Percentiles rank a stretch among this genome's conserved stretches.
Conservation (phyloP, 2,888 invertebrate species). For the Diarsia brunnea region DNA sequence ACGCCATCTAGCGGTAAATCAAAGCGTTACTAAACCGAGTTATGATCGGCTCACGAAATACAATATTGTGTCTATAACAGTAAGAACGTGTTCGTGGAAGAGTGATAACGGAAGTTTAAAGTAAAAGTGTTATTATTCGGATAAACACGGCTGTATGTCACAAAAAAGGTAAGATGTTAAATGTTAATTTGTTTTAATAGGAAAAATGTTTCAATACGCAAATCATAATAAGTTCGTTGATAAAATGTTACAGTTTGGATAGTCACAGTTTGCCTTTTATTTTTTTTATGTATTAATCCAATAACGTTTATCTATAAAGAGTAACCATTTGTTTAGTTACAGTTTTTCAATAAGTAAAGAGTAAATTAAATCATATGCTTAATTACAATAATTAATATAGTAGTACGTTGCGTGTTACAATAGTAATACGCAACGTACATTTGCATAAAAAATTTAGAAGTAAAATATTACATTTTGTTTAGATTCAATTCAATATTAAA, state of each 20-base stretch:
- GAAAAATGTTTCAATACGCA: neutral
- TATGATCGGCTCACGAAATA: slow-evolving; percentile 32
- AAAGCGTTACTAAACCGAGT: too few species aligned
- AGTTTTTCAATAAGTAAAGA: slow-evolving; percentile 11
- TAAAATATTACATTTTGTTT: slow-evolving; percentile 39
- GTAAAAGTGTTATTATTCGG: slow-evolving; percentile 19
- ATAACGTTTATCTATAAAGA: slow-evolving; percentile 22
- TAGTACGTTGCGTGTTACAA: too few species aligned
- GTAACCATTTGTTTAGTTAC: slow-evolving; percentile 24
- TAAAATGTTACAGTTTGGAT: too few species aligned
- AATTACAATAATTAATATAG: too few species aligned
- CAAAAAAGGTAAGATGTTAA: slow-evolving; percentile 30
- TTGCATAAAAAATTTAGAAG: slow-evolving; percentile 9
- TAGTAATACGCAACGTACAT: slow-evolving; percentile 19
- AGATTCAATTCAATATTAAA: slow-evolving; percentile 4
- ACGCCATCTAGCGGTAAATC: too few species aligned
- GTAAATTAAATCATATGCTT: slow-evolving; percentile 24
- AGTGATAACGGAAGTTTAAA: slow-evolving; percentile 34
- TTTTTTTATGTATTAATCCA: slow-evolving; percentile 22
- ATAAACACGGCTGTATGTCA: slow-evolving; percentile 4
- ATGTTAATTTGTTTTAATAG: slow-evolving; percentile 5
- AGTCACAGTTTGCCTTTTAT: slow-evolving; percentile 25
- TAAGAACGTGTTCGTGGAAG: slow-evolving; percentile 26
- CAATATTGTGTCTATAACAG: slow-evolving; percentile 42
- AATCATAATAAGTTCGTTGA: slow-evolving; percentile 23